Base-by-base conservation (phyloP, 2,888 invertebrate genomes). In the Dryadula phaetusa region DNA sequence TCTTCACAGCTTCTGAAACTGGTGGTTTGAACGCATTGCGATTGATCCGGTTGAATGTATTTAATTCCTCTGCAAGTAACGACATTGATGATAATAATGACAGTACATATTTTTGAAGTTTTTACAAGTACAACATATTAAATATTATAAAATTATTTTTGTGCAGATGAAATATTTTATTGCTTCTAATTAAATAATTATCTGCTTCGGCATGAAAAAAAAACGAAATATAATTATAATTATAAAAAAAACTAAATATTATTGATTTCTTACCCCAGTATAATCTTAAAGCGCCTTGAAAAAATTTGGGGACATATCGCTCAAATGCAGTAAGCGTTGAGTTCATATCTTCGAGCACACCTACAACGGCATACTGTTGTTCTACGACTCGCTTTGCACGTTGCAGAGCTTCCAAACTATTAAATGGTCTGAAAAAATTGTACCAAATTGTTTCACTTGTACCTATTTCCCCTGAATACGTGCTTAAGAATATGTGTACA, bases 1-100 rank as follows among this genome's bases (percentile, higher is more conserved):
- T 95, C 83, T 97, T 98, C 2, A 98, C 95, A 75, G 95, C 95
- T 79, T 98, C 97, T 56, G 96, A 96, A 3, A 98, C 97, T 0
- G 96, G 96, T 0, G 97, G 97, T 81, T 98, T 98, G 90, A 97
- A 98, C 61, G 95, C 94, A 86, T 98, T 98, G 72, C 95, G 95
- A 86, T 98, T 97, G 80, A 97, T 97, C 73, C 95, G 95, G 77
- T 95, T 95, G 80, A 96, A 95, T 42, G 95, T 94, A 80, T 95
- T 95, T 64, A 96, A 94, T 79, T 96, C 95, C 78, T 95, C 97
- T 97, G 93, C 34, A 94, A 93, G 70, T 67, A 72, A 37, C 25
- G 20, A 64, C 22, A 22, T 47, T 6, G 32, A 28, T 22, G 12
- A 7, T 7, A 8, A 53, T 54, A 40, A 63, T 1, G n/a, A n/a